Evolutionary conservation across 1,140 invertebrate genomes (phyloP).

Genomic region (Leptonema lineaticorne): DNA sequence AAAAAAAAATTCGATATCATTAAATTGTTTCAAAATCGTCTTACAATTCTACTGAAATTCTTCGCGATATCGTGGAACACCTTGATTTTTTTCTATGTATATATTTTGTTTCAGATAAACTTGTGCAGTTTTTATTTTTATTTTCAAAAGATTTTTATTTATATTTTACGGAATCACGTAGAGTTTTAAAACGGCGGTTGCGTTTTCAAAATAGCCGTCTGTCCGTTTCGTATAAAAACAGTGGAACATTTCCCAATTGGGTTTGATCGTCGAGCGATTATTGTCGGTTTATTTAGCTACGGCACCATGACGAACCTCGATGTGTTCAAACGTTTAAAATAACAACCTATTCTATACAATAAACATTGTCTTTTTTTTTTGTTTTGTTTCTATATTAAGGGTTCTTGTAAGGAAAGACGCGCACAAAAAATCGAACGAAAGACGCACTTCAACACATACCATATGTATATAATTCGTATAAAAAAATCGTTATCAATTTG

Average conservation of each 20-base stretch:
- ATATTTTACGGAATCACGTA: constrained; percentile 24
- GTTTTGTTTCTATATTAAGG: no score
- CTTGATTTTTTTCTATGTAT: no score
- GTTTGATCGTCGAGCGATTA: constrained; percentile 30
- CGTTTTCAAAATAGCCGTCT: constrained; percentile 23
- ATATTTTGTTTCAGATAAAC: background rate
- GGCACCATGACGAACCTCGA: constrained; percentile 23
- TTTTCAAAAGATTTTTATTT: background rate
- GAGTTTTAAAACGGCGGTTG: constrained; percentile 25
- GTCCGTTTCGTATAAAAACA: constrained; percentile 24
- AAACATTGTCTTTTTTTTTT: no score
- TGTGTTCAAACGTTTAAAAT: constrained; percentile 15
- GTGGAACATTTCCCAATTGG: constrained; percentile 26
- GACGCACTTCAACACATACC: no score
- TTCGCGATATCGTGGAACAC: no score
- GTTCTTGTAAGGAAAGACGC: no score
- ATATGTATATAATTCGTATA: no score
- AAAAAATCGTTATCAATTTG: no score
- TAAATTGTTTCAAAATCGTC: no score
- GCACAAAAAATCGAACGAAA: no score
- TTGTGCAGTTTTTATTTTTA: background rate
- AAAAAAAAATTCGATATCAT: constrained; percentile 6
- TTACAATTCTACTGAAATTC: no score
- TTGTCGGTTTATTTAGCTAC: constrained; percentile 33
- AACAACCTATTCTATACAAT: no score